These are phyloP conservation scores for Tetramorium bicarinatum DNA, from an alignment of 2,888 invertebrate species.

Conservation along the genomic window DNA sequence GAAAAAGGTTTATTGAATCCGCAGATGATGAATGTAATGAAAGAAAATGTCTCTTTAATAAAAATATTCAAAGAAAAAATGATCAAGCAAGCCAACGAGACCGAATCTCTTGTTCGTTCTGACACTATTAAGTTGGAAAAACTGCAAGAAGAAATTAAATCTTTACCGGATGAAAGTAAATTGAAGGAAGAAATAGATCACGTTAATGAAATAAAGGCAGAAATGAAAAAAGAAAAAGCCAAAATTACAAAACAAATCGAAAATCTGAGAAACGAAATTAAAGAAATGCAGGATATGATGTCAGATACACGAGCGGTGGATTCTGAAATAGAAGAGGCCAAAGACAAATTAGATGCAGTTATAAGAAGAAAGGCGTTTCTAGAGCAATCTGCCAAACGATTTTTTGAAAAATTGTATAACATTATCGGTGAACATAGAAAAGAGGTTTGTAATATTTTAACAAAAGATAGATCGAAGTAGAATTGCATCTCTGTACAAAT, in stretches of 20 bases:
- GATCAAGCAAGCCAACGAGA: constrained; percentile 58
- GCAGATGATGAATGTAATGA: constrained; percentile 71
- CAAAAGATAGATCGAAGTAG: constrained; percentile 6
- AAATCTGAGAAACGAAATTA: constrained; percentile 71
- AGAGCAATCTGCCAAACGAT: constrained; percentile 73
- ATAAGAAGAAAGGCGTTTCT: constrained; percentile 70
- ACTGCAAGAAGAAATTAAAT: constrained; percentile 69
- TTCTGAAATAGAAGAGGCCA: constrained; percentile 72
- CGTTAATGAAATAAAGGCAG: constrained; percentile 71
- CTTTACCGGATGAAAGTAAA: constrained; percentile 68
- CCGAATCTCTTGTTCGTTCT: constrained; percentile 57
- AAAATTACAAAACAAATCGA: constrained; percentile 77
- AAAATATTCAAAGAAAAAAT: constrained; percentile 67
- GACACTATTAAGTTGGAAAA: constrained; percentile 67
- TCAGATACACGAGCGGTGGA: constrained; percentile 60
- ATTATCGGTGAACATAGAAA: constrained; percentile 73
- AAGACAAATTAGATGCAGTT: constrained; percentile 79
- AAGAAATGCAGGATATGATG: constrained; percentile 66
- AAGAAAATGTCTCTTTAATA: constrained; percentile 64
- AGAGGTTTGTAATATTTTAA: constrained; percentile 60
- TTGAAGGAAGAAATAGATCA: constrained; percentile 71
- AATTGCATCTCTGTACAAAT: background rate
- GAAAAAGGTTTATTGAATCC: constrained; percentile 74
- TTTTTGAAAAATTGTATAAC: constrained; percentile 76
- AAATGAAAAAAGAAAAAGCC: constrained; percentile 70